Percentiles rank a stretch among this genome's conserved stretches.
Evolutionary conservation across 1,140 invertebrate genomes (phyloP).

Genomic region (Sycophaga agraensis): DNA sequence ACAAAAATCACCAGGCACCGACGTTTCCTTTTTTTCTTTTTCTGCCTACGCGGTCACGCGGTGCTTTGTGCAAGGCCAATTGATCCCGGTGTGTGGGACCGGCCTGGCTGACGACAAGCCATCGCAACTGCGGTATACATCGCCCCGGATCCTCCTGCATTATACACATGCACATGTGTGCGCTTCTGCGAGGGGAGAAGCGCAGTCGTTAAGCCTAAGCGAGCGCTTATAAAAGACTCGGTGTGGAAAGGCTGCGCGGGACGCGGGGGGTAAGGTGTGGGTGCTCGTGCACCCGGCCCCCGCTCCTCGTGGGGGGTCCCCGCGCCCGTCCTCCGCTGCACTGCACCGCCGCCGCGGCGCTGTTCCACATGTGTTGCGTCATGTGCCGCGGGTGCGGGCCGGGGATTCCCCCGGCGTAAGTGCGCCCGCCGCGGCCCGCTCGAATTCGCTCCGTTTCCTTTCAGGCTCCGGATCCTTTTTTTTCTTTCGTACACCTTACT

Average conservation of each 20-base stretch:
- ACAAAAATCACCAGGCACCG: too few relatives aligned
- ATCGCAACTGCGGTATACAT: too few relatives aligned
- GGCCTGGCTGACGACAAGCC: too few relatives aligned
- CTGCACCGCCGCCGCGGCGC: not conserved
- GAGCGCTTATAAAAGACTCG: constrained; percentile 7
- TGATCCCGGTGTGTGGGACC: too few relatives aligned
- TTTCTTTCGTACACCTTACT: constrained; percentile 20
- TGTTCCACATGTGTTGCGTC: constrained; percentile 30
- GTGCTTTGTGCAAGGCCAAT: too few relatives aligned
- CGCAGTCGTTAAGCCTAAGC: constrained; percentile 16
- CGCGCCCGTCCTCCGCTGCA: constrained; percentile 4
- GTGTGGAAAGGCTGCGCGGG: not conserved
- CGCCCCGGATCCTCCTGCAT: too few relatives aligned
- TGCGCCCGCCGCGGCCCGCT: constrained; percentile 1
- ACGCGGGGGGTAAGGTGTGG: not conserved
- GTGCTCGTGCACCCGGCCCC: not conserved
- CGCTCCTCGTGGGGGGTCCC: constrained; percentile 28
- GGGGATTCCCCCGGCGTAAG: constrained; percentile 24
- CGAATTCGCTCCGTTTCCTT: constrained; percentile 27
- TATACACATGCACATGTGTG: too few relatives aligned
- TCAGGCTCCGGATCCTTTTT: not conserved
- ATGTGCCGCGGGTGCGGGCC: not conserved
- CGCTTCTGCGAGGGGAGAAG: too few relatives aligned
- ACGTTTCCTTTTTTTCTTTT: too few relatives aligned
- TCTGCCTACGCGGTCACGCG: too few relatives aligned